Evolutionary conservation across 1,140 invertebrate genomes (phyloP), one percentile per base, ranked within the genome.

Genomic region (Platyscapa corneri): DNA sequence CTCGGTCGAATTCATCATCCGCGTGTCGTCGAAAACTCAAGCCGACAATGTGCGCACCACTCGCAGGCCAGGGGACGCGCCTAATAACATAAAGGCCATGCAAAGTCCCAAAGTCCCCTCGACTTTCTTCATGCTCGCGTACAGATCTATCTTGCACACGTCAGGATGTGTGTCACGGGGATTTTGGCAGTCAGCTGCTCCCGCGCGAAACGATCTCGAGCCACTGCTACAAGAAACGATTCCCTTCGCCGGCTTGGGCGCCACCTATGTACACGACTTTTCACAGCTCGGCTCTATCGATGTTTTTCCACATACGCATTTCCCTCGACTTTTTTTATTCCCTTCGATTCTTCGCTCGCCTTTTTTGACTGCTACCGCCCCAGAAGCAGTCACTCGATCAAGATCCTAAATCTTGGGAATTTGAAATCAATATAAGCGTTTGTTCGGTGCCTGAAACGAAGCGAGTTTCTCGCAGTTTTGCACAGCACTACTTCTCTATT

Each of bases 1-100:
- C 46, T 76, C 32, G 82, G 75, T 72, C 81, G 87, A 87, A 89
- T 89, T 89, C 88, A 89, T 89, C 88, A 89, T 88, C 88, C 72
- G 70, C 85, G 84, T 87, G 88, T 89, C 88, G 86, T 87, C 89
- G 87, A 49, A 75, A 88, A 83, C 67, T 84, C 79, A 56, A 85
- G 60, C 80, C 86, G 77, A 88, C 84, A 86, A 86, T 86, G 64
- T 67, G 78, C 27, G 34, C 49, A 74, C 75, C 42, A 56, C 67
- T 67, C 30, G 30, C 14, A 30, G 34, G 32, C 39, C 37, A 46
- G 46, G 60, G 53, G 78, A 67, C 27, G 39, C n/a, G 39, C 79
- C 39, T 75, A 64, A 74, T 67, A 76, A 83, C 70, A 83, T 80
- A 76, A 75, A 75, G 82, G 18, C 70, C 49, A 12, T 75, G 75